Evolutionary conservation across 2,113 vertebrate species (phyloP).

Genomic region (Microtus richardsoni): DNA sequence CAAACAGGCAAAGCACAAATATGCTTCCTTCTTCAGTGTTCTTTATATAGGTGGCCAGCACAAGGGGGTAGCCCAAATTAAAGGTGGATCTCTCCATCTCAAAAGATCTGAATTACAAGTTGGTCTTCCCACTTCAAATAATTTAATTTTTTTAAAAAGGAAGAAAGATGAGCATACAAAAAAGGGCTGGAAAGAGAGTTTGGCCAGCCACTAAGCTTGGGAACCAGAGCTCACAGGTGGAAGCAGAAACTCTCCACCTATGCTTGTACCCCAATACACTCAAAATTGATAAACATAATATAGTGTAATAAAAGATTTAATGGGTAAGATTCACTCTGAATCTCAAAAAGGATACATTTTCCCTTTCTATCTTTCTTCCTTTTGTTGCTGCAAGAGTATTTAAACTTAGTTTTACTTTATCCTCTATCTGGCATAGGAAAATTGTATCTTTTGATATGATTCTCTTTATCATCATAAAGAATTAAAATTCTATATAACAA

Average conservation of each 20-base stretch:
- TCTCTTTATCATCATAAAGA: background rate
- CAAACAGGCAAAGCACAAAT: background rate
- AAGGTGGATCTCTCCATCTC: background rate
- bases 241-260: background rate
- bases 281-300: background rate
- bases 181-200: background rate
- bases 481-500: background rate
- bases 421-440: background rate
- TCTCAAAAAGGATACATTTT: background rate
- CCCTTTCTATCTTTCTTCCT: background rate
- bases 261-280: background rate
- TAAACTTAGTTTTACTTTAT: background rate
- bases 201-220: background rate
- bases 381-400: background rate
- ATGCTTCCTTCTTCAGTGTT: too few relatives aligned
- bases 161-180: background rate
- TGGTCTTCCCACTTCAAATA: background rate
- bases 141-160: background rate
- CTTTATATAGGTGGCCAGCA: too few relatives aligned
- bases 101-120: background rate
- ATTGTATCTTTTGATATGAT: background rate
- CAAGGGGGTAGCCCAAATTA: background rate
- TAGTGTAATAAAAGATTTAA: background rate
- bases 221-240: too few relatives aligned
- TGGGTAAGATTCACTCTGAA: background rate